Evolutionary conservation across 2,797 vertebrate species (phyloP).

Genomic region (Scarus forsteni): DNA sequence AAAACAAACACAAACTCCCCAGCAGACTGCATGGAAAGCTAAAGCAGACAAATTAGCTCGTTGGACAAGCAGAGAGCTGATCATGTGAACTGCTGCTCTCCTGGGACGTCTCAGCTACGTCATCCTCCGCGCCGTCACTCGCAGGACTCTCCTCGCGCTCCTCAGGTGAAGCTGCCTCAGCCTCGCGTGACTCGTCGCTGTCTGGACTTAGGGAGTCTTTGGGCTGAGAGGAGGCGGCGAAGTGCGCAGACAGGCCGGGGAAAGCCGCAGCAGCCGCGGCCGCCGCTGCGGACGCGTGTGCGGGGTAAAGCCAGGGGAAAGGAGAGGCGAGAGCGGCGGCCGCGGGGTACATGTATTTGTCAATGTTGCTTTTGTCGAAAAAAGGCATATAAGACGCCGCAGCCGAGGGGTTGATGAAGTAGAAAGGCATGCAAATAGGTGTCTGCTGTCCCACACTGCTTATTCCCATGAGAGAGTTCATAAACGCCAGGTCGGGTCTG

Average conservation of each 20-base stretch:
- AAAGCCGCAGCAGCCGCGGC: constrained; percentile 82
- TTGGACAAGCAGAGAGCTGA: constrained; percentile 69
- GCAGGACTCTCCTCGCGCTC: constrained; percentile 75
- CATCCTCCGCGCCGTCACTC: constrained; percentile 69
- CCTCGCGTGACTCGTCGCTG: constrained; percentile 69
- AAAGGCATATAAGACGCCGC: constrained; percentile 93
- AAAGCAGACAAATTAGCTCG: constrained; percentile 69
- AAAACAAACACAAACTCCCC: constrained; percentile 57
- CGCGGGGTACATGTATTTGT: constrained; percentile 91
- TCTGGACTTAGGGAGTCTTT: constrained; percentile 72
- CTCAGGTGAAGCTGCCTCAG: constrained; percentile 73
- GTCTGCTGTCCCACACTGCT: constrained; percentile 89
- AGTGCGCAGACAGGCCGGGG: constrained; percentile 85
- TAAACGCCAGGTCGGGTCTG: constrained; percentile 88
- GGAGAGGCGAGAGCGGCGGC: constrained; percentile 80
- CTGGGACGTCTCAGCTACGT: constrained; percentile 59
- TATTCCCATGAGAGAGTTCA: constrained; percentile 93
- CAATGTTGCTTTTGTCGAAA: constrained; percentile 91
- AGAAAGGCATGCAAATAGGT: constrained; percentile 94
- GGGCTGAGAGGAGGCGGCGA: constrained; percentile 69
- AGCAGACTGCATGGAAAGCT: constrained; percentile 58
- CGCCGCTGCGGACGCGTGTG: constrained; percentile 83
- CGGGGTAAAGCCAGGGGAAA: constrained; percentile 91
- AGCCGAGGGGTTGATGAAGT: constrained; percentile 94
- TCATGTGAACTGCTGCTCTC: constrained; percentile 63